Conservation (phyloP, 2,113 vertebrate species). For the Lepisosteus oculatus region DNA sequence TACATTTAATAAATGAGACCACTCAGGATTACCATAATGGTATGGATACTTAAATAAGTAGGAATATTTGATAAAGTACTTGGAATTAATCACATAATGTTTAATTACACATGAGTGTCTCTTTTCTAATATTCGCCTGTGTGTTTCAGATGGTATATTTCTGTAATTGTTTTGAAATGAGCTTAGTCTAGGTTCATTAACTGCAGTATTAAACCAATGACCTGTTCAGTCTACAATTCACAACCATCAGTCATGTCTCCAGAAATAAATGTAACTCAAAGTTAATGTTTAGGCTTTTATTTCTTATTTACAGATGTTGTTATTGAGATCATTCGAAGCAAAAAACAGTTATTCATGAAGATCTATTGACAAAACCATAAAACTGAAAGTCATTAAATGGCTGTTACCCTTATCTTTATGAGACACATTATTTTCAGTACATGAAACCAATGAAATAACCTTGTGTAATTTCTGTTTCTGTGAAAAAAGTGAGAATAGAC, state of each 20-base stretch:
- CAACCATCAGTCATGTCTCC: conserved; percentile 3
- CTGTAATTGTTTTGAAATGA: conserved; percentile 35
- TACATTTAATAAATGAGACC: conserved; percentile 31
- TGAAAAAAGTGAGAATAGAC: too few species aligned
- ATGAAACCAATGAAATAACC: too few species aligned
- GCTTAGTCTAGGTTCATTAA: conserved; percentile 38
- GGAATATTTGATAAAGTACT: conserved; percentile 26
- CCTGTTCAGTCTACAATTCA: conserved; percentile 4
- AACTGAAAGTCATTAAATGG: too few species aligned
- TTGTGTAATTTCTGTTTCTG: too few species aligned
- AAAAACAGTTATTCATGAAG: too few species aligned
- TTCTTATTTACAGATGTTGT: conserved; percentile 19
- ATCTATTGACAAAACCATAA: too few species aligned
- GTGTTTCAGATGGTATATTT: conserved; percentile 13
- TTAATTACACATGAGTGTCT: conserved; percentile 34
- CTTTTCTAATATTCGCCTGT: conserved; percentile 9
- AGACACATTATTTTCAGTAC: too few species aligned
- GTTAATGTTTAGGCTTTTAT: conserved; percentile 18
- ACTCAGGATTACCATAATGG: conserved; percentile 24
- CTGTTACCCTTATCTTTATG: too few species aligned
- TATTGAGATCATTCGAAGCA: background rate
- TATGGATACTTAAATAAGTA: conserved; percentile 16
- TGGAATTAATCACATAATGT: conserved; percentile 39
- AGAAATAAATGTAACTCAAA: conserved; percentile 19
- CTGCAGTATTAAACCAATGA: conserved; percentile 29